Base-by-base conservation (phyloP, 2,797 vertebrate genomes). In the Cynodonichthys magdalenae region DNA sequence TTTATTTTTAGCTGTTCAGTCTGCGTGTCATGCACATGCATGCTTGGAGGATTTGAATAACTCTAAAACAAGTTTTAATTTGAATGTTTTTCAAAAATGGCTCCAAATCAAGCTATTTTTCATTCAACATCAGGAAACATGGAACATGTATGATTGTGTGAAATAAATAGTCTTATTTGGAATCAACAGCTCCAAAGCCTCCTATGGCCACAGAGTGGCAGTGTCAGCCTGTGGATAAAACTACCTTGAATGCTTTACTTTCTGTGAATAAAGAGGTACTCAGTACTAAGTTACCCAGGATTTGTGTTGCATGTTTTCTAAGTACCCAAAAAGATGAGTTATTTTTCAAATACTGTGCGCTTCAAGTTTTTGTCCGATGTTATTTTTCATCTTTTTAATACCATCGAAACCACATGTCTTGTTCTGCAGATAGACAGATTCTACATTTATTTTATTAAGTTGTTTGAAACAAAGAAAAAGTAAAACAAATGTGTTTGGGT, bases 201-300 rank as follows among this genome's bases (percentile, higher is more conserved):
- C 1, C 48, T 12, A 7, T 74, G 64, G 51, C 90, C 92, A 91
- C 92, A 71, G 61, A 36, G 77, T 66, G 91, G 85, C 87, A 89
- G 84, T 89, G 71, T 91, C 58, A 45, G 19, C 58, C 75, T 80
- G 56, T 1, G 62, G 15, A 70, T 62, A 39, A 45, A 42, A 18
- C 15, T n/a, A 5, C 5, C 24, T 48, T 10, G 8, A 39, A 3
- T 44, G 2, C 1, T 63, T 39, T 46, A 63, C 48, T 34, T 54
- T 59, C n/a, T 55, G 15, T 61, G 5, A 59, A 20, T 41, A 2
- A 18, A 31, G 24, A 9, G 15, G 71, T n/a, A 53, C 47, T 18
- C 20, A 1, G 41, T 47, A 42, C 52, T 41, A 42, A 61, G 15
- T 42, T 39, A 46, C 34, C 24, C 20, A 48, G 6, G 9, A 45